Base-by-base conservation (phyloP, 2,888 invertebrate species). In the Fragum fragum region DNA sequence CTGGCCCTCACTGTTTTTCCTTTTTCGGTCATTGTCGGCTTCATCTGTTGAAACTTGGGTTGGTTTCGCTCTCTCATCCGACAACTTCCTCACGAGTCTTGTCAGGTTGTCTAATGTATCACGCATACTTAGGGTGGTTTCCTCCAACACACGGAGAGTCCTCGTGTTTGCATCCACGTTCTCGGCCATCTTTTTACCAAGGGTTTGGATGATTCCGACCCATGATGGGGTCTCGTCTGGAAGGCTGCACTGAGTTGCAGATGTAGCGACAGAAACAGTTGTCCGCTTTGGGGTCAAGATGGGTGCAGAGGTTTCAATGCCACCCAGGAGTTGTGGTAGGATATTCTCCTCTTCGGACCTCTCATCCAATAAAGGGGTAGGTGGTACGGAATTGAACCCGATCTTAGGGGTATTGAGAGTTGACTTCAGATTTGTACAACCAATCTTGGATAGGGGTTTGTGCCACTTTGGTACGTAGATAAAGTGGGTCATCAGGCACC, bases 11-110 rank as follows among this genome's bases (percentile, higher is more conserved):
- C 28, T 26, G 28, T 9, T 57, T 23, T 23, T 57, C 28, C 26
- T 23, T 28, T 57, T 57, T 18, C 21, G 23, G 57, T 7, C n/a
- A n/a, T 23, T 28, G 26, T 28, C 57, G 0, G 23, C 57, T 26
- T 28, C 26, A 18, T 57, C 57, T 6, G 26, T 7, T 18, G 26
- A 9, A 11, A 23, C 7, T 7, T 57, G 1, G 57, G 26, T 28
- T 7, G 23, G 23, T 23, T 23, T 23, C 7, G 26, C 26, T 28
- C 26, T 23, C 14, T 57, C 57, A 28, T 57, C 57, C 1, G 57
- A 23, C 26, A 57, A 26, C 57, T 57, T 57, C 57, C 57, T 57
- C 63, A 63, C 39, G n/a, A 63, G n/a, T 9, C 63, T 32, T 18
- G 63, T 63, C 18, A 63, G 36, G 11, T 39, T 63, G 18, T 63